phyloP scores from a whole-genome alignment of 2,888 invertebrate genomes.

The Lasioglossum leucozonium region DNA sequence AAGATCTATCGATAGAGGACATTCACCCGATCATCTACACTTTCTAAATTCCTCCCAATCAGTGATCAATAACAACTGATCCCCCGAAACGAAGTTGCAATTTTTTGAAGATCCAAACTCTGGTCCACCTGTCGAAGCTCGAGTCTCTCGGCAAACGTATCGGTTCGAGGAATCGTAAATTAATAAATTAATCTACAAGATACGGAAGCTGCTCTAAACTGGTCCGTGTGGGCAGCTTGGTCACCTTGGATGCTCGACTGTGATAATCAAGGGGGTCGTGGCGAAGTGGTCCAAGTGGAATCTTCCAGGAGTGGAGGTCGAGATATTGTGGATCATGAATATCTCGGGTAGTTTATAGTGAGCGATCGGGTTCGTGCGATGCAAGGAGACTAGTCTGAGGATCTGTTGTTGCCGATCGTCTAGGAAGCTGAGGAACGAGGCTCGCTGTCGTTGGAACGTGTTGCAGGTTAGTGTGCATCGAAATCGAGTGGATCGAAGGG shows the following conservation, averaged over 20 bases:
- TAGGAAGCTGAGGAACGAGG: conserved; percentile 10
- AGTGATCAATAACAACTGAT: neutral
- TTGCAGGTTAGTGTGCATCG: conserved; percentile 22
- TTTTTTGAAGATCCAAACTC: neutral
- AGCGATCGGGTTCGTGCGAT: conserved; percentile 20
- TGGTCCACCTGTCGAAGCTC: neutral
- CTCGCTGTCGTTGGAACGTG: conserved; percentile 14
- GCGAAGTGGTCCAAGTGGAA: conserved; percentile 21
- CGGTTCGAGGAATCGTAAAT: neutral
- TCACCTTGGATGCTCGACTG: neutral
- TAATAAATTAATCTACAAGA: neutral
- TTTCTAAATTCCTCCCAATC: neutral
- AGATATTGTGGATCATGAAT: conserved; percentile 24
- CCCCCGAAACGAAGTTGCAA: neutral
- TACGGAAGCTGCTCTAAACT: neutral
- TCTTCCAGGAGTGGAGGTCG: neutral
- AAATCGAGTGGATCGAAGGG: neutral
- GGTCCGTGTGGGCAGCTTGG: neutral
- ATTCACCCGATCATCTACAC: neutral
- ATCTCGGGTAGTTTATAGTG: neutral
- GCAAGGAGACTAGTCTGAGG: neutral
- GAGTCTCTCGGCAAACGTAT: neutral
- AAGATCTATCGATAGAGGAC: neutral
- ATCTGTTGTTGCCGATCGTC: conserved; percentile 4
- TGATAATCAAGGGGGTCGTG: neutral